These are phyloP conservation scores for Ciconia stormi DNA, from an alignment of 2,113 vertebrate species.

Conservation along the genomic window DNA sequence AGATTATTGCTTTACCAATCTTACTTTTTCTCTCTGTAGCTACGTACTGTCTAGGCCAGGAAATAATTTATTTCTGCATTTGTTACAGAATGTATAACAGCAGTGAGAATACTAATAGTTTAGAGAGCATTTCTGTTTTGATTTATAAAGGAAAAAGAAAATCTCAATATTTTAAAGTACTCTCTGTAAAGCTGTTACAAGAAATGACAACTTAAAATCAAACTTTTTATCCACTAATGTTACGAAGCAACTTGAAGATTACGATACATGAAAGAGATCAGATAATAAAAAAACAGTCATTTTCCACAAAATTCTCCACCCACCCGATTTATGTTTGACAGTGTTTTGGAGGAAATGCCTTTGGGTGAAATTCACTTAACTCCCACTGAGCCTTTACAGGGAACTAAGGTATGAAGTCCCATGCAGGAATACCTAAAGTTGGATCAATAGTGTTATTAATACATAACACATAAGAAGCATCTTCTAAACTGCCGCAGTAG, in stretches of 20 bases:
- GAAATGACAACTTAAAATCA: background rate
- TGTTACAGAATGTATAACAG: background rate
- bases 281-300: background rate
- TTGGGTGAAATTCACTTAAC: background rate
- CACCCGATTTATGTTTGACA: background rate
- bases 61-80: slow-evolving; percentile 12
- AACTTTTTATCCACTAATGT: background rate
- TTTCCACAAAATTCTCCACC: background rate
- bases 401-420: background rate
- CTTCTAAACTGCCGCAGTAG: background rate
- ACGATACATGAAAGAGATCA: background rate
- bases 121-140: background rate
- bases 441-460: background rate
- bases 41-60: background rate
- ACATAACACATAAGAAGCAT: background rate
- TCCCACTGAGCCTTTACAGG: background rate
- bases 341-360: background rate
- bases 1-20: slow-evolving; percentile 21
- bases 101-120: background rate
- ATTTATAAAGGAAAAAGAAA: slow-evolving; percentile 18
- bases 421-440: background rate
- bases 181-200: background rate
- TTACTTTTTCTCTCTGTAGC: background rate
- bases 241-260: background rate
- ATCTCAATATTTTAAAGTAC: background rate